These are phyloP conservation scores for Sebastes flavidus DNA, from an alignment of 2,797 vertebrate species.

Conservation along the genomic window DNA sequence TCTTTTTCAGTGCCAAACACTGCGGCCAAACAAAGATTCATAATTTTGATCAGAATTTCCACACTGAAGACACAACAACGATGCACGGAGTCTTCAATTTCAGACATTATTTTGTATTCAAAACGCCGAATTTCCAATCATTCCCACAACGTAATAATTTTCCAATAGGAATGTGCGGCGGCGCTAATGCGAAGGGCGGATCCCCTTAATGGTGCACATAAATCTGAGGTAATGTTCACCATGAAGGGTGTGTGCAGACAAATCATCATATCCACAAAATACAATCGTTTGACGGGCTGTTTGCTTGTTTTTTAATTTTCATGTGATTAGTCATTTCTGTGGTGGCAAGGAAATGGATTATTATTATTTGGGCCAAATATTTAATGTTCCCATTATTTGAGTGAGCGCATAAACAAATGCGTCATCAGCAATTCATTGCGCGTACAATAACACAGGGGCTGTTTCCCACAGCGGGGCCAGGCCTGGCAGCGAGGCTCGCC, in stretches of 20 bases:
- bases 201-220: conserved; percentile 51
- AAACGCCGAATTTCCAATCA: conserved; percentile 28
- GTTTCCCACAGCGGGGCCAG: conserved; percentile 80
- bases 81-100: neutral
- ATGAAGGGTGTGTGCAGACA: conserved; percentile 61
- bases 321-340: conserved; percentile 73
- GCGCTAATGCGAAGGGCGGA: conserved; percentile 40
- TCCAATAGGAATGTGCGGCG: conserved; percentile 24
- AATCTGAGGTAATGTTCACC: conserved; percentile 67
- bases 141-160: conserved; percentile 23
- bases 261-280: conserved; percentile 68
- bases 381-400: conserved; percentile 87
- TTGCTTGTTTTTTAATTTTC: conserved; percentile 76
- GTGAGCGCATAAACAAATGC: conserved; percentile 81
- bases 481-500: conserved; percentile 59
- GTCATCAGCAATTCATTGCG: conserved; percentile 79
- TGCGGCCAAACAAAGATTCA: conserved; percentile 26
- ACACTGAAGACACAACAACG: conserved; percentile 14
- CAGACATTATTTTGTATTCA: conserved; percentile 3
- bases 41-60: conserved; percentile 61
- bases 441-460: conserved; percentile 81
- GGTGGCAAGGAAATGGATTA: conserved; percentile 79
- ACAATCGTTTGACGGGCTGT: conserved; percentile 65
- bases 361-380: conserved; percentile 86
- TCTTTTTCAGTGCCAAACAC: conserved; percentile 22